Base-by-base conservation (phyloP, 2,888 invertebrate genomes). In the Acanthosepion lycidas region DNA sequence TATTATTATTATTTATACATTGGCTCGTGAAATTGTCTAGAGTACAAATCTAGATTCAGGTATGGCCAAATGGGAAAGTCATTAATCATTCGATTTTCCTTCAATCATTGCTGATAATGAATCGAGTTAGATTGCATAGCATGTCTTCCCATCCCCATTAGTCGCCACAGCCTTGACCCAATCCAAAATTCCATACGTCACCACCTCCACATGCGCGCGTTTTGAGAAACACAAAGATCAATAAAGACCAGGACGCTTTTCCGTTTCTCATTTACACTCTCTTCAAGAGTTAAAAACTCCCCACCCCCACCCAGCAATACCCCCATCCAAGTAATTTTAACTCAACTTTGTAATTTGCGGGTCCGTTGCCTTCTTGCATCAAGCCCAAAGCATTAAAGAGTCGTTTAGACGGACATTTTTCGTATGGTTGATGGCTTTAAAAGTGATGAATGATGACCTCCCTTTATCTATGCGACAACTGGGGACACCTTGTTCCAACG, bases 41-140 rank as follows among this genome's bases (percentile, higher is more conserved):
- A 5, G 18, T 15, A 26, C 20, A 59, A 59, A 59, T 59, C 59
- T 23, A 59, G 59, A 59, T 59, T 4, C 59, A 20, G 20, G 23
- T 59, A 23, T 59, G 20, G 6, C 78, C 78, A 78, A 78, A 78
- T 12, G 78, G n/a, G 78, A 9, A 78, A 12, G n/a, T 33, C 78
- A 78, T 78, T 78, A 78, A 78, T 78, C 78, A 78, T 78, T 78
- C 78, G n/a, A 33, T 78, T 78, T 78, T 33, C 78, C 78, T n/a
- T 78, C 78, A 33, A 78, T 78, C 78, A 78, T 78, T 78, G n/a
- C 78, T 33, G n/a, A 78, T 78, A 78, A 78, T 33, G 78, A 78
- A 78, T n/a, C 15, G n/a, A 5, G n/a, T 33, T n/a, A 9, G n/a
- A 78, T n/a, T n/a, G 78, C 28, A 28, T 78, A n/a, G 33, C 78